Base-by-base conservation (phyloP, 2,797 vertebrate genomes). In the Acanthiza pusilla region DNA sequence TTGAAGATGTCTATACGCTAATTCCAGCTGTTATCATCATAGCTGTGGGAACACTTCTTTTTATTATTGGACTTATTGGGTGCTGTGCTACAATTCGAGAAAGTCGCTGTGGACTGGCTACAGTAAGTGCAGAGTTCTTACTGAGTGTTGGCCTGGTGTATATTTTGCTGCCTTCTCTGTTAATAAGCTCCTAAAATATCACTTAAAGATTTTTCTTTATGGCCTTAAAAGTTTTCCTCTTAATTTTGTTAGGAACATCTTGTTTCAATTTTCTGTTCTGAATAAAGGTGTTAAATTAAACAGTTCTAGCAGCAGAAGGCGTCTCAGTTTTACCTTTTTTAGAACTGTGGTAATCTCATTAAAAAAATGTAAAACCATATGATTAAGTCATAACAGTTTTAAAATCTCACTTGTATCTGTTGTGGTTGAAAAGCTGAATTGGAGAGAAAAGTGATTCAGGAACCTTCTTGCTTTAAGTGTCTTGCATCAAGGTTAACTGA, bases 1-100 rank as follows among this genome's bases (percentile, higher is more conserved):
- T 99, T 76, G 98, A 99, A 94, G 99, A 99, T 4, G 98, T 99
- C 78, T 99, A 99, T 95, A 99, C 99, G 0, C 97, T 99, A 61
- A 98, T 99, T 90, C 99, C 99, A 32, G 99, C 99, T 5, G 97
- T 99, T 26, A 98, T 99, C 58, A 99, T 99, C 96, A 99, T 99
- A 70, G 99, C 98, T 6, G 99, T 99, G 2, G 99, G 99, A 23
- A 98, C 99, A 0, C 98, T 99, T 27, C 98, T 99, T 6, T 99
- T 99, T 92, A 98, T 99, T 90, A 99, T 99, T 7, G 99, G 99
- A 17, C 96, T 99, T 22, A 99, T 99, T 13, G 99, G 99, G 27
- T 99, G 99, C 98, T 99, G 99, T 14, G 99, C 99, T 62, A 99
- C 99, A 3, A 99, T 99, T 88, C 98, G 99, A 23, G 99, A 99